Conservation (phyloP, 2,888 invertebrate species). For the Sinelater perroti region DNA sequence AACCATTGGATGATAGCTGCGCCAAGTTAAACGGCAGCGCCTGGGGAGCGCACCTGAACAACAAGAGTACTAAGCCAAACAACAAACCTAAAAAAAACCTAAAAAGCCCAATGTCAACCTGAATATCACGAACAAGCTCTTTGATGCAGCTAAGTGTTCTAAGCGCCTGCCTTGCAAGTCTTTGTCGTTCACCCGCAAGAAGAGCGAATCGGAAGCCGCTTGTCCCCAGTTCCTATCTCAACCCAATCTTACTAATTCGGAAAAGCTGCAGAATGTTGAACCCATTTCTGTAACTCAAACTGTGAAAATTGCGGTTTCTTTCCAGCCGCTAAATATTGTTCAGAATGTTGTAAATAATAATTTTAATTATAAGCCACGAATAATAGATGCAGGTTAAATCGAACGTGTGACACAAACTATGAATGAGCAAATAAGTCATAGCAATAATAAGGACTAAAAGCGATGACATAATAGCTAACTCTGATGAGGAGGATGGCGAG, state of each 20-base stretch:
- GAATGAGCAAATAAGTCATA: too few species aligned
- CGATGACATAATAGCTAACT: conserved; percentile 71
- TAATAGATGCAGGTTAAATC: conserved; percentile 69
- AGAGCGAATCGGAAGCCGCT: conserved; percentile 47
- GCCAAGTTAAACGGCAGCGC: too few species aligned
- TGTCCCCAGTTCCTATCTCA: conserved; percentile 42
- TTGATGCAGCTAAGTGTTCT: conserved; percentile 72
- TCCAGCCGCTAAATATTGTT: conserved; percentile 52
- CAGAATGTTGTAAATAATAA: conserved; percentile 49
- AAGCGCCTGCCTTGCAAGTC: conserved; percentile 82
- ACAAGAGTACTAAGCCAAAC: conserved; percentile 45
- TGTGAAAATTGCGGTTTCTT: conserved; percentile 38
- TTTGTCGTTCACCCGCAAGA: conserved; percentile 57
- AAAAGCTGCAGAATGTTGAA: background rate
- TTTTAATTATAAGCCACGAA: conserved; percentile 50
- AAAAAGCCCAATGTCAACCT: conserved; percentile 48
- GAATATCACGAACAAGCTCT: conserved; percentile 71
- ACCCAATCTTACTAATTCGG: conserved; percentile 25
- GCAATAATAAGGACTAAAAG: too few species aligned
- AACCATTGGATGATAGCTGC: too few species aligned
- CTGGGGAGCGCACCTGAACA: conserved; percentile 64
- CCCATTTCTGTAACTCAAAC: conserved; percentile 21
- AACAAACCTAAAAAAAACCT: conserved; percentile 51
- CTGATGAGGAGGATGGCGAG: conserved; percentile 53
- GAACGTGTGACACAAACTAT: conserved; percentile 59